Percentiles rank a stretch among this genome's conserved stretches.
Evolutionary conservation across 2,113 vertebrate genomes (phyloP).

Genomic region (Micromys minutus): DNA sequence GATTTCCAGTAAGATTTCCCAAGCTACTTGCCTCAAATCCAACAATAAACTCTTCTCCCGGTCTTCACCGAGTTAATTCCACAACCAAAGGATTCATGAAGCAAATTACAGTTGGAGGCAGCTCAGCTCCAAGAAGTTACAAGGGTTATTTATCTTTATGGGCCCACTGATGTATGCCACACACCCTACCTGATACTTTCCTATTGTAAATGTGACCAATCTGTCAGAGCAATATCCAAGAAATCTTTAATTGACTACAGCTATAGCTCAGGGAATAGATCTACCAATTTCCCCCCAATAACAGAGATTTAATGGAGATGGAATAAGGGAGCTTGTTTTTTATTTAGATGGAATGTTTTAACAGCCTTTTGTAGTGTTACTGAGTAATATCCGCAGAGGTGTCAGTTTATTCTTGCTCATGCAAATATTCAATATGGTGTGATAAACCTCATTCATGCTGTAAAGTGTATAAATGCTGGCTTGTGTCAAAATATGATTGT

Average conservation of each 20-base stretch:
- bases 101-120: conserved; percentile 50
- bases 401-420: conserved; percentile 64
- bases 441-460: conserved; percentile 52
- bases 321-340: conserved; percentile 68
- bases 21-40: conserved; percentile 33
- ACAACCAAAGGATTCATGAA: conserved; percentile 23
- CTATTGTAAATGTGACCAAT: conserved; percentile 54
- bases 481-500: conserved; percentile 60
- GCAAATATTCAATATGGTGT: conserved; percentile 40
- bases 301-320: conserved; percentile 62
- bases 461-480: conserved; percentile 62
- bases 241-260: conserved; percentile 66
- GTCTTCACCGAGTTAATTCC: conserved; percentile 36
- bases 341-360: conserved; percentile 65
- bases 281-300: conserved; percentile 34
- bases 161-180: conserved; percentile 44
- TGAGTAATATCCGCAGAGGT: conserved; percentile 12
- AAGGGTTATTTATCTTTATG: conserved; percentile 73
- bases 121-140: conserved; percentile 57
- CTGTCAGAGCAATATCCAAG: conserved; percentile 50
- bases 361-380: conserved; percentile 56
- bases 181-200: conserved; percentile 63
- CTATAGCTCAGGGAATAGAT: conserved; percentile 34
- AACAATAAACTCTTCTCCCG: conserved; percentile 39
- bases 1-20: conserved; percentile 37